phyloP scores from a whole-genome alignment of 2,888 invertebrate genomes.

The Drosophila rubida region DNA sequence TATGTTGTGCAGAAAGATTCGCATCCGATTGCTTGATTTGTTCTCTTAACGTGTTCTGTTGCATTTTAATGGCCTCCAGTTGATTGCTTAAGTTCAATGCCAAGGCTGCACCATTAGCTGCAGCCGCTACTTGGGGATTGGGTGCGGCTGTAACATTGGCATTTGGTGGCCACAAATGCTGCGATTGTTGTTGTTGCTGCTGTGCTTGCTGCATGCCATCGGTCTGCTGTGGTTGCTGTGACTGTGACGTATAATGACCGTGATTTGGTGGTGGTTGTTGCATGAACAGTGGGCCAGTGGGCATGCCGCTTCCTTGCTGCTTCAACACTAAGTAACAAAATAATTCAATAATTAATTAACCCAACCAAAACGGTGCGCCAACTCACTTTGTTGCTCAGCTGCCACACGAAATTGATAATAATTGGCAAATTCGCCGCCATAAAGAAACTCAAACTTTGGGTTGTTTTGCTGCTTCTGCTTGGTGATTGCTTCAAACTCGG shows the following conservation, averaged over 20 bases:
- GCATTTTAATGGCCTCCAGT: slow-evolving; percentile 89
- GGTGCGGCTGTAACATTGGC: slow-evolving; percentile 5
- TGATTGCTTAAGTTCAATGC: slow-evolving; percentile 83
- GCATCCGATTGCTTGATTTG: slow-evolving; percentile 98
- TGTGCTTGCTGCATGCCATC: slow-evolving; percentile 56
- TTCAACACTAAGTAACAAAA: slow-evolving; percentile 88
- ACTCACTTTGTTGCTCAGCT: slow-evolving; percentile 96
- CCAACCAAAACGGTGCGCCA: neutral
- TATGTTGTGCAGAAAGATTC: slow-evolving; percentile 97
- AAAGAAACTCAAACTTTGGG: slow-evolving; percentile 98
- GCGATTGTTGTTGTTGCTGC: slow-evolving; percentile 60
- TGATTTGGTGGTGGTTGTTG: slow-evolving; percentile 69
- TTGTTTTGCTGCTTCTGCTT: slow-evolving; percentile 99
- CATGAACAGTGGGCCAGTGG: slow-evolving; percentile 68
- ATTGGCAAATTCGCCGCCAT: slow-evolving; percentile 97
- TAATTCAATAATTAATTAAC: neutral
- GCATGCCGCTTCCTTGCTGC: slow-evolving; percentile 87
- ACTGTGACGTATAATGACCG: slow-evolving; percentile 62
- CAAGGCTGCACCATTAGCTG: slow-evolving; percentile 62
- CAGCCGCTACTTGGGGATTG: slow-evolving; percentile 3
- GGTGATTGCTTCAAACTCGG: slow-evolving; percentile 99
- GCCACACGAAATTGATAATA: slow-evolving; percentile 99
- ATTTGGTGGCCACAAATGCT: slow-evolving; percentile 63
- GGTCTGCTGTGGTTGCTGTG: slow-evolving; percentile 78
- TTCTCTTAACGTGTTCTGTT: slow-evolving; percentile 93